phyloP scores from a whole-genome alignment of 2,888 invertebrate species.

The Drosophila ochracea region DNA sequence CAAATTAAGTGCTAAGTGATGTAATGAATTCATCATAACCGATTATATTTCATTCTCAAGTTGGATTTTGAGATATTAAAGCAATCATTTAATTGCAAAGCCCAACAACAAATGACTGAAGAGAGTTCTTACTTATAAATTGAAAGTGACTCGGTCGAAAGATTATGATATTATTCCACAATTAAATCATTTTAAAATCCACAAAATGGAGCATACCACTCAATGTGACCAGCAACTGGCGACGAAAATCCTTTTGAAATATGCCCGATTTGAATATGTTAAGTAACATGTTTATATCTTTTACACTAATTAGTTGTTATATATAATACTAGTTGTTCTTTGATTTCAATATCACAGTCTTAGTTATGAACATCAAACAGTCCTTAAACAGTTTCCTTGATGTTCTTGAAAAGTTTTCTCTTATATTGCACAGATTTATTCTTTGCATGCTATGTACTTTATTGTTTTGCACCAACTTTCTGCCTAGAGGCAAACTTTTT shows the following conservation, averaged over 20 bases:
- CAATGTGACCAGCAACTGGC: slow-evolving; percentile 71
- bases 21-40: not conserved
- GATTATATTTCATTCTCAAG: not conserved
- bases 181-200: not conserved
- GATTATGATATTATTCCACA: not conserved
- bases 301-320: not conserved
- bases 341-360: slow-evolving; percentile 57
- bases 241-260: slow-evolving; percentile 65
- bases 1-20: not conserved
- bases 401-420: slow-evolving; percentile 37
- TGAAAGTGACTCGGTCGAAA: not conserved
- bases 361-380: not conserved
- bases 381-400: not conserved
- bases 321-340: slow-evolving; percentile 1
- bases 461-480: not conserved
- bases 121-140: not conserved
- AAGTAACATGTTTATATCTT: slow-evolving; percentile 50
- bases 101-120: not conserved
- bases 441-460: slow-evolving; percentile 60
- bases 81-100: not conserved
- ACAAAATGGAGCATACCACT: slow-evolving; percentile 62
- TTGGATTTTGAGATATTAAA: not conserved
- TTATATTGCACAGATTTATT: slow-evolving; percentile 21
- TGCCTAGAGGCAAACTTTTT: slow-evolving; percentile 8
- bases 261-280: slow-evolving; percentile 64